These are phyloP conservation scores for Fissipunctia ypsillon DNA, from an alignment of 2,888 invertebrate species.

Conservation along the genomic window DNA sequence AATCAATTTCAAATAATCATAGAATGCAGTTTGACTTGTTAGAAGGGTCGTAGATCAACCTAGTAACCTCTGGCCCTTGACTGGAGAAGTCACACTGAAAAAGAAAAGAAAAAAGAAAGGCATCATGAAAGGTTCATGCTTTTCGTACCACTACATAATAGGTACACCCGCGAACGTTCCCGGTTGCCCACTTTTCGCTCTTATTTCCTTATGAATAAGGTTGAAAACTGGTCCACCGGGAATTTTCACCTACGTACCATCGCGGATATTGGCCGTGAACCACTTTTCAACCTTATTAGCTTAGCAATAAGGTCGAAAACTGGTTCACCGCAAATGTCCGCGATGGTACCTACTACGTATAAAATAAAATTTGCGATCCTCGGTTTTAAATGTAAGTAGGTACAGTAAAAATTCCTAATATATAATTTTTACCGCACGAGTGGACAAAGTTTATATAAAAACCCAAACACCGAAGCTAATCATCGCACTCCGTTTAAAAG, in stretches of 20 bases:
- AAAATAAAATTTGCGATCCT: neutral
- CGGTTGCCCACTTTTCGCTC: no score
- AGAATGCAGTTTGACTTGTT: conserved; percentile 40
- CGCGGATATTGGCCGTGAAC: no score
- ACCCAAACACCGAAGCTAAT: conserved; percentile 45
- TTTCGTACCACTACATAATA: neutral
- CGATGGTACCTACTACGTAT: neutral
- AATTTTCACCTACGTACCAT: no score
- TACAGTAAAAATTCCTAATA: conserved; percentile 1
- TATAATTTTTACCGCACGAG: neutral
- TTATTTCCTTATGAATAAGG: no score
- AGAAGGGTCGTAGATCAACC: conserved; percentile 16
- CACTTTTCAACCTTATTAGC: no score
- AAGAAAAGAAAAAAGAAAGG: neutral
- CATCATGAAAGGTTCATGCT: neutral
- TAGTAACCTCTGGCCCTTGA: neutral
- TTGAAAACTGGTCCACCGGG: no score
- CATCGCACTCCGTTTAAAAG: conserved; percentile 44
- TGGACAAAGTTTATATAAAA: conserved; percentile 22
- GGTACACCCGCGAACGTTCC: no score
- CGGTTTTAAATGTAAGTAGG: neutral
- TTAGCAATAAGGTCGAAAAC: no score
- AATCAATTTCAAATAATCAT: conserved; percentile 46
- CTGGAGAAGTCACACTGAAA: neutral
- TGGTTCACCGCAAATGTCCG: no score